A percentile compares a stretch with the other conserved stretches of the same genome.
Conservation (phyloP, 2,113 vertebrate species). For the Alaudala cheleensis region DNA sequence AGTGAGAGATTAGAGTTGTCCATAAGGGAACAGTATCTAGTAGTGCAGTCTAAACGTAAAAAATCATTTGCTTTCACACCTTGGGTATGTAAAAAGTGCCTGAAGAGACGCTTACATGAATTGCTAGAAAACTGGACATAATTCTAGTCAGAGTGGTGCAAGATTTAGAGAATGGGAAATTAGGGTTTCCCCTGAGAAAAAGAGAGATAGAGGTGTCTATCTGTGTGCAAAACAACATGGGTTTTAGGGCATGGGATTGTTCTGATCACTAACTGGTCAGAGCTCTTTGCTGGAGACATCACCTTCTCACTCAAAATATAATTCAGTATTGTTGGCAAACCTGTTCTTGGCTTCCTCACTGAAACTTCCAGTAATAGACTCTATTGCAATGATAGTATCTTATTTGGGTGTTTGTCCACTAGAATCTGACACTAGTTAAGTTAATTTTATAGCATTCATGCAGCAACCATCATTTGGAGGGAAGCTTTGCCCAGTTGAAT, state of each 20-base stretch:
- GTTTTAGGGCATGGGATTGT: neutral
- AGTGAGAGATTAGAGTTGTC: neutral
- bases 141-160: neutral
- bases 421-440: neutral
- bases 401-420: neutral
- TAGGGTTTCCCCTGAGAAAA: neutral
- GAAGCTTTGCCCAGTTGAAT: neutral
- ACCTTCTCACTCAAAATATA: neutral
- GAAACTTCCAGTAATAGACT: neutral
- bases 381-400: neutral
- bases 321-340: neutral
- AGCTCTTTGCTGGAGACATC: neutral
- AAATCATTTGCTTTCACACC: neutral
- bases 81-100: neutral
- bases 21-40: neutral
- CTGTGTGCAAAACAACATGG: neutral
- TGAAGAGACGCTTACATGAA: neutral
- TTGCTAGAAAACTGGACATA: neutral
- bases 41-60: neutral
- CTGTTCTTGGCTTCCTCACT: neutral
- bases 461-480: neutral
- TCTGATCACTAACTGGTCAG: neutral
- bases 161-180: neutral
- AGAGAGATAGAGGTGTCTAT: neutral
- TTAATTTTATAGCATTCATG: neutral